Base-by-base conservation (phyloP, 2,113 vertebrate species). In the Syngnathus floridae region DNA sequence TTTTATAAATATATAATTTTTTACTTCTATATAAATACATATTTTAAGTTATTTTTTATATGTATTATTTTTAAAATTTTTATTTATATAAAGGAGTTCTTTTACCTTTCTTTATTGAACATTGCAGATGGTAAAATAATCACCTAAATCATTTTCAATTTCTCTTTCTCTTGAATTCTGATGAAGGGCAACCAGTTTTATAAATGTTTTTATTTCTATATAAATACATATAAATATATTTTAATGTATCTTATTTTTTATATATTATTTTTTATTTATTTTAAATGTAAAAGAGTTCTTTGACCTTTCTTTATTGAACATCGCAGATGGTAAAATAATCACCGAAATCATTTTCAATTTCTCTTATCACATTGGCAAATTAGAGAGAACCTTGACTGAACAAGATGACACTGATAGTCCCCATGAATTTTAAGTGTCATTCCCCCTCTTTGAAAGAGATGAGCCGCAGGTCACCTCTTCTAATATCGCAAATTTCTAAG, bases 301-400 rank as follows among this genome's bases (percentile, higher is more conserved):
- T 85, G 78, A 84, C 84, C 73, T 37, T 74, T 70, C 73, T 78
- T 70, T 49, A 75, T 72, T 5, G 19, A 74, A 78, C 67, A 76
- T 79, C 84, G 73, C 83, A 82, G 81, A 77, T 80, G 79, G 75
- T 75, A 55, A 63, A 36, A 69, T 87, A 82, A 87, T 89, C 78
- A 73, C 75, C 17, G 41, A 77, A 74, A 83, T 87, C 85, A 84
- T 79, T 87, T 87, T 82, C 74, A 85, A 85, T 87, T 87, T 86
- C 59, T 74, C 66, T 14, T 74, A 75, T 77, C 81, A 84, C 73
- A 81, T 82, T 82, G 79, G 74, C n/a, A 7, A 77, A 80, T 84
- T 76, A 69, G 63, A 65, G 48, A 68, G 45, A 64, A 72, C 63
- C 69, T 70, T 61, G 71, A 82, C 74, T 65, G 68, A 80, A 78